Conservation (phyloP, 2,113 vertebrate species). For the Bujurquina vittata region DNA sequence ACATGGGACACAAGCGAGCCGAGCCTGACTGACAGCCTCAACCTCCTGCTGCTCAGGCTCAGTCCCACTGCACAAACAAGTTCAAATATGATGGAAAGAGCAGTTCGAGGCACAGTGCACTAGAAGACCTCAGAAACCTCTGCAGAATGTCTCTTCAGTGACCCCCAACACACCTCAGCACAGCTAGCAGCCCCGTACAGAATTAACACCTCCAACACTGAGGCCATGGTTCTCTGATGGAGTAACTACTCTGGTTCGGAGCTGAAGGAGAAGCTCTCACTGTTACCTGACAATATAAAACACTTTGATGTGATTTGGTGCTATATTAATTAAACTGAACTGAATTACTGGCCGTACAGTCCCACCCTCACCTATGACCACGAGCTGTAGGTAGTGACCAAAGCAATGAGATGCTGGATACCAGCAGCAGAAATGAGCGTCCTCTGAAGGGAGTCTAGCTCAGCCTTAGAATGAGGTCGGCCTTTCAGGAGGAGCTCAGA, state of each 20-base stretch:
- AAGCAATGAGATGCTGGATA: not conserved
- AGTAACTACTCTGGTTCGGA: not conserved
- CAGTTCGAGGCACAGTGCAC: not conserved
- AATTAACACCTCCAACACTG: not conserved
- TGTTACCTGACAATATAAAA: too few relatives aligned
- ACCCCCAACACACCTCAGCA: not conserved
- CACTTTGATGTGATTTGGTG: too few relatives aligned
- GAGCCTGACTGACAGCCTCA: not conserved
- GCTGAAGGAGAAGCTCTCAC: not conserved
- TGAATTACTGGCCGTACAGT: too few relatives aligned
- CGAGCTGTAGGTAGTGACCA: not conserved
- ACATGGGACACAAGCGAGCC: not conserved
- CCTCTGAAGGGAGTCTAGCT: not conserved
- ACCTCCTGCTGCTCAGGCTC: not conserved
- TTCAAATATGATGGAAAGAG: not conserved
- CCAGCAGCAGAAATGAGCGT: not conserved
- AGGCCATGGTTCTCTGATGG: conserved; percentile 1
- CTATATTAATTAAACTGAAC: too few relatives aligned
- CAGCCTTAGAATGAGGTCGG: not conserved
- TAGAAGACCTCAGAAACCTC: not conserved
- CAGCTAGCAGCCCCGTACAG: not conserved
- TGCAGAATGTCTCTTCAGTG: too few relatives aligned
- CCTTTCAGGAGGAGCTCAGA: not conserved
- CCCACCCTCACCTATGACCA: not conserved
- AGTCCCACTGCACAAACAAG: not conserved